Percentiles rank a stretch among this genome's conserved stretches.
Conservation (phyloP, 1,140 invertebrate genomes). For the Spodoptera litura region DNA sequence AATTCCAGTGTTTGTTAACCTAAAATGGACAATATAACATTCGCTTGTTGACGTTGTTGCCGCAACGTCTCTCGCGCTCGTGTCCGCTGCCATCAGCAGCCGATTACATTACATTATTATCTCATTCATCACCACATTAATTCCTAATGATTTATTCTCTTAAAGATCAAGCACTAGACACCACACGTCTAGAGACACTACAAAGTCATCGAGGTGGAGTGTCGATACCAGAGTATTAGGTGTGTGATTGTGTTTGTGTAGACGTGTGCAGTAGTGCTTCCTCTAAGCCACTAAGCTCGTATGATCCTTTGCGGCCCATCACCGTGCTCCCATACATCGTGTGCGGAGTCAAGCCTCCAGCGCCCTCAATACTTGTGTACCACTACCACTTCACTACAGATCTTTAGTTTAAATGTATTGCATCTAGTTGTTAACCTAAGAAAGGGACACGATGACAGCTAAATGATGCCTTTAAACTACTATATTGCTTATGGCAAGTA, state of each 20-base stretch:
- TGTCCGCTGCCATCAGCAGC: neutral
- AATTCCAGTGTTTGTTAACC: conserved; percentile 66
- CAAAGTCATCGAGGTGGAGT: neutral
- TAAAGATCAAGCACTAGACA: neutral
- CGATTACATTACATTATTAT: neutral
- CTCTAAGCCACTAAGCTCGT: conserved; percentile 1
- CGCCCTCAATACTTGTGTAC: neutral
- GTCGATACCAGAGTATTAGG: neutral
- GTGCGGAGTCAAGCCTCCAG: neutral
- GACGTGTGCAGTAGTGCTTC: neutral
- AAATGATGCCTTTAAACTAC: neutral
- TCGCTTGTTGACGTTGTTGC: conserved; percentile 28
- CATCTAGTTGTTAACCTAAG: neutral
- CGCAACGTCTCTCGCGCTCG: neutral
- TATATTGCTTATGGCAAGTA: conserved; percentile 9
- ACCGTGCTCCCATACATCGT: neutral
- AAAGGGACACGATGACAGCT: conserved; percentile 1
- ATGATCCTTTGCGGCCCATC: neutral
- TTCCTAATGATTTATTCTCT: conserved; percentile 5
- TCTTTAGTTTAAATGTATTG: neutral
- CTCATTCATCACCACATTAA: conserved; percentile 10
- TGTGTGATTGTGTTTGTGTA: neutral
- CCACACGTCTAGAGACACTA: neutral
- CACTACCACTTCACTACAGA: conserved; percentile 1
- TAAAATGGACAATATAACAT: conserved; percentile 61